Evolutionary conservation across 2,797 vertebrate species (phyloP), one percentile per base, ranked within the genome.

Genomic region (Phrynocephalus guinanensis): DNA sequence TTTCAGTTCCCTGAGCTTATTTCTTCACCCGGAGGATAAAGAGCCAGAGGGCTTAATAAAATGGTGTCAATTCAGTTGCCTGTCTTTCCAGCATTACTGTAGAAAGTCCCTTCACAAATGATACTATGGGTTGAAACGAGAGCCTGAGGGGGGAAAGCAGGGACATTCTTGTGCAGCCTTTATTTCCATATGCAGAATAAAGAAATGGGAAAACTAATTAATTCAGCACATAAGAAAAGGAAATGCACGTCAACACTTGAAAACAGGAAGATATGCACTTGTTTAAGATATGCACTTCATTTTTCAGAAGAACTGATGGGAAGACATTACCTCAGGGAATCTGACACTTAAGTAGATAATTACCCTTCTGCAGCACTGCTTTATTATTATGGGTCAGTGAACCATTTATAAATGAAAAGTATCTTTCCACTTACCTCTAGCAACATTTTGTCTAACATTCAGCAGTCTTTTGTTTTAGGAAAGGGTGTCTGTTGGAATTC

Each of bases 311-410:
- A 87, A 92, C 91, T 93, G 86, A 95, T 94, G 86, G 87, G 94
- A 95, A 94, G 92, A 86, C 90, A 91, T 95, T 86, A 95, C 93
- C 94, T 95, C 77, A 90, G 94, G 96, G 93, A 91, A 93, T 93
- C 94, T 93, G 93, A 96, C 95, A 94, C 95, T 97, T 96, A 95
- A 95, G 95, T 94, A 96, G 95, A 96, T 96, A 97, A 97, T 97
- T 96, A 96, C 92, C 94, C 93, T 95, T 92, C 93, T 91, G 91
- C 92, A 94, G 94, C 89, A 92, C 86, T 94, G 93, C 92, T 95
- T 95, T 95, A 96, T 97, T 96, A 97, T 93, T 93, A 95, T 90
- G 94, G 96, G 95, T 96, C 96, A 96, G 95, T 84, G 92, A 96
- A 95, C 94, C 92, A 5, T 93, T 96, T 96, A 96, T 91, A 96